Evolutionary conservation across 2,888 invertebrate genomes (phyloP), one percentile per base, ranked within the genome.

Genomic region (Tortrix viridana): DNA sequence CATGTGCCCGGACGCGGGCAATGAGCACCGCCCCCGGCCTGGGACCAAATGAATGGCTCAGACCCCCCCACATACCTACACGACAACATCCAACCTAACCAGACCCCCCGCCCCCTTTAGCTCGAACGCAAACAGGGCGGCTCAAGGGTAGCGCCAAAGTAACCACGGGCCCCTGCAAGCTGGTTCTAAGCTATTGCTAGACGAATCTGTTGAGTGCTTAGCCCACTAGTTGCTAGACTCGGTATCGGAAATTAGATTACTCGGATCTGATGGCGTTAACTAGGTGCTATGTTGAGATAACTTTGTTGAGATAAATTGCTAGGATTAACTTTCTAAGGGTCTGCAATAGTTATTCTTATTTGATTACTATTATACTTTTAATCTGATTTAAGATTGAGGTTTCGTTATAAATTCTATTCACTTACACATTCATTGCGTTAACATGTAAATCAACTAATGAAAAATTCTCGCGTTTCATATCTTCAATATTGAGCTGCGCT

Each of bases 21-120:
- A 89, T 90, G 87, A 89, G 85, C 85, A 76, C 86, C 88, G 87
- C 88, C 90, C 89, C 86, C 65, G 87, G 81, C 81, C 84, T 79
- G 81, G 82, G 80, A 79, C 77, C 76, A 75, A 84, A 85, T 86
- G 86, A 88, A 87, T 84, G 85, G 85, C 82, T 74, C 75, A 75
- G 85, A 84, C 82, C 85, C 84, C 84, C 82, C 78, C 80, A 80
- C 52, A 55, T 70, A 49, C 57, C 56, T 54, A 62, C 63, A 74
- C 69, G 71, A 65, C 58, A 50, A 67, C 52, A n/a, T 20, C 88
- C 83, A 81, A 60, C 67, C 61, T 78, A 80, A 70, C 71, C 49
- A 75, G 89, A 80, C 75, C 86, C 84, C 84, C 87, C 89, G 86
- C 86, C 75, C 74, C 76, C 73, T 70, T 71, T 67, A 72, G 71